Evolutionary conservation across 92 coral and sea anemone genomes (phyloP).

Genomic region (Porites lobata): DNA sequence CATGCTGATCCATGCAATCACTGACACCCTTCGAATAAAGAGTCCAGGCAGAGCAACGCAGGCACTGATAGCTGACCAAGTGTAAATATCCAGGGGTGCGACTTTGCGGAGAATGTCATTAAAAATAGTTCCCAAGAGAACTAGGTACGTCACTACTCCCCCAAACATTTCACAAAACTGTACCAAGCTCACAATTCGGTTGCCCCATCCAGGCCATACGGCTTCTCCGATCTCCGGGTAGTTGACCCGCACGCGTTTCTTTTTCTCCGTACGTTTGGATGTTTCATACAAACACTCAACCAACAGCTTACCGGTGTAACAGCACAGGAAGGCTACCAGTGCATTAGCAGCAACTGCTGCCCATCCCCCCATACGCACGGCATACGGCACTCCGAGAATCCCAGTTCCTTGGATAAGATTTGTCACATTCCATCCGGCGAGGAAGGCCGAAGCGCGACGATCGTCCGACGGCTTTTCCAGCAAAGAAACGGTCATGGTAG

Average conservation of each 20-base stretch:
- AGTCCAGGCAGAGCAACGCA: constrained; percentile 75
- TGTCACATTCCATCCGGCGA: constrained; percentile 90
- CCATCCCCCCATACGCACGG: constrained; percentile 91
- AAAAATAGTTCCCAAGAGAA: constrained; percentile 78
- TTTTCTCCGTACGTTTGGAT: constrained; percentile 74
- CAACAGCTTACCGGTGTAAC: constrained; percentile 82
- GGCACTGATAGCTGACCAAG: constrained; percentile 83
- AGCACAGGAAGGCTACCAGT: constrained; percentile 75
- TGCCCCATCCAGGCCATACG: constrained; percentile 90
- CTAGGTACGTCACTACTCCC: constrained; percentile 76
- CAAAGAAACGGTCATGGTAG: constrained; percentile 77
- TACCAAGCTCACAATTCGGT: constrained; percentile 76
- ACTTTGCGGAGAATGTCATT: constrained; percentile 55
- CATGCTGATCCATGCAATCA: constrained; percentile 92
- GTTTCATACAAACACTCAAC: constrained; percentile 79
- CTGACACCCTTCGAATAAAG: constrained; percentile 80
- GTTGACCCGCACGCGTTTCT: constrained; percentile 76
- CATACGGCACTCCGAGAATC: constrained; percentile 83
- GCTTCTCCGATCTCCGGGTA: constrained; percentile 92
- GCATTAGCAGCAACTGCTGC: constrained; percentile 76
- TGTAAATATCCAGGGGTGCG: constrained; percentile 66
- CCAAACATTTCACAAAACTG: constrained; percentile 92
- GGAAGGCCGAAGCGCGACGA: constrained; percentile 81
- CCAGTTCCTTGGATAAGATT: constrained; percentile 90
- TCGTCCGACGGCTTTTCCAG: constrained; percentile 83